Conservation (phyloP, 2,888 invertebrate genomes). For the Pseudococcus viburni region DNA sequence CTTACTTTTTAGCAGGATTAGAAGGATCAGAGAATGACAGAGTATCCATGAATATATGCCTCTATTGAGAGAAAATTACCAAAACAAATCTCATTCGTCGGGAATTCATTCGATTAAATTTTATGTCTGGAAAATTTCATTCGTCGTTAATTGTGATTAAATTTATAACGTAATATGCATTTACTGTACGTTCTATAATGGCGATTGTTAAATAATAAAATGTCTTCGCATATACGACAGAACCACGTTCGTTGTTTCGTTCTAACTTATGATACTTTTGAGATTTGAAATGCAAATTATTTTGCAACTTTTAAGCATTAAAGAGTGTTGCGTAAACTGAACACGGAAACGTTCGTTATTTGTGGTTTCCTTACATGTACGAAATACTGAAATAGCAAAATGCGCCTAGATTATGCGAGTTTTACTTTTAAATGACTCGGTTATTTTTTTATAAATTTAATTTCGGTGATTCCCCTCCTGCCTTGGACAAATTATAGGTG, state of each 20-base stretch:
- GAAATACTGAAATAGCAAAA: neutral
- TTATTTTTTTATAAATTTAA: neutral
- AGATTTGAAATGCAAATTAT: constrained; percentile 53
- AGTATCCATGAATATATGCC: no score
- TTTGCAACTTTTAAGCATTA: constrained; percentile 49
- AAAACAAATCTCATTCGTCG: neutral
- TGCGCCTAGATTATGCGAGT: constrained; percentile 18
- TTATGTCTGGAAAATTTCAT: constrained; percentile 48
- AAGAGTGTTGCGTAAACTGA: constrained; percentile 37
- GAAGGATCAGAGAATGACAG: no score
- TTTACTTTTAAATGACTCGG: neutral
- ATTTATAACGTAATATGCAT: constrained; percentile 21
- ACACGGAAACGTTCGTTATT: constrained; percentile 33
- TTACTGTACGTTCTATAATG: neutral
- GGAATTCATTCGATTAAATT: constrained; percentile 23
- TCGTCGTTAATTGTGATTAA: constrained; percentile 36
- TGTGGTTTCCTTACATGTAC: constrained; percentile 23
- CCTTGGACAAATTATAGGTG: no score
- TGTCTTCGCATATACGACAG: constrained; percentile 1
- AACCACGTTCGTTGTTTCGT: neutral
- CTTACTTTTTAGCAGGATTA: no score
- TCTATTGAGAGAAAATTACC: neutral
- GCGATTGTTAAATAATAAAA: constrained; percentile 52
- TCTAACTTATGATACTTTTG: constrained; percentile 44
- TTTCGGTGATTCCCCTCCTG: neutral